Evolutionary conservation across 2,113 vertebrate genomes (phyloP).

Genomic region (Guaruba guarouba): DNA sequence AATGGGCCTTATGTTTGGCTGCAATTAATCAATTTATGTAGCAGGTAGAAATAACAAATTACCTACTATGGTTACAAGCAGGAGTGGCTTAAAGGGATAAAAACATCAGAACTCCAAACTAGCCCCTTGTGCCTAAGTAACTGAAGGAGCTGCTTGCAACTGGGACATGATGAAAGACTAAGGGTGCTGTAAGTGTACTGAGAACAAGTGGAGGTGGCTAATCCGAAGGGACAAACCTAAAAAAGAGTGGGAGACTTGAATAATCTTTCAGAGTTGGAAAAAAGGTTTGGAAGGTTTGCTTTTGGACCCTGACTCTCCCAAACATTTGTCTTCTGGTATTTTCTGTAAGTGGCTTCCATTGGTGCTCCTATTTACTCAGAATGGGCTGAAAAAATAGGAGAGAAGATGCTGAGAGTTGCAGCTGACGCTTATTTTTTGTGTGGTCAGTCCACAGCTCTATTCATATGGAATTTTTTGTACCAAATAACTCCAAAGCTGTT

Average conservation of each 20-base stretch:
- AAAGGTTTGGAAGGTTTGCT: background rate
- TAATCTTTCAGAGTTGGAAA: background rate
- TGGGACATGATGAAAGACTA: background rate
- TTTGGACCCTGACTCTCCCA: background rate
- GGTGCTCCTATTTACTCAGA: background rate
- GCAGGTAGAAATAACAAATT: constrained; percentile 1
- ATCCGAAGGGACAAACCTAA: background rate
- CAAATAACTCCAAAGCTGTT: background rate
- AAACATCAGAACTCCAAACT: background rate
- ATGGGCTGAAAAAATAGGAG: background rate
- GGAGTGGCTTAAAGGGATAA: background rate
- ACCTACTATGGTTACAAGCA: background rate
- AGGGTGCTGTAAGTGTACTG: background rate
- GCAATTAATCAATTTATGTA: constrained; percentile 3
- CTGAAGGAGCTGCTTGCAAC: fast-evolving
- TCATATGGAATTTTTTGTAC: fast-evolving
- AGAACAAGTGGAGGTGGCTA: background rate
- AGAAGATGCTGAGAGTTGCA: background rate
- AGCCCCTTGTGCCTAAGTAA: background rate
- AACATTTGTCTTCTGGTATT: background rate
- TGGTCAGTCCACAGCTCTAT: background rate
- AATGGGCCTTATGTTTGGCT: background rate
- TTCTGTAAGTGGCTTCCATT: fast-evolving
- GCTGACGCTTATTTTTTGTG: background rate
- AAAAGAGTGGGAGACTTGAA: background rate